Evolutionary conservation across 2,888 invertebrate species (phyloP), one percentile per base, ranked within the genome.

Genomic region (Xestia sexstrigata): DNA sequence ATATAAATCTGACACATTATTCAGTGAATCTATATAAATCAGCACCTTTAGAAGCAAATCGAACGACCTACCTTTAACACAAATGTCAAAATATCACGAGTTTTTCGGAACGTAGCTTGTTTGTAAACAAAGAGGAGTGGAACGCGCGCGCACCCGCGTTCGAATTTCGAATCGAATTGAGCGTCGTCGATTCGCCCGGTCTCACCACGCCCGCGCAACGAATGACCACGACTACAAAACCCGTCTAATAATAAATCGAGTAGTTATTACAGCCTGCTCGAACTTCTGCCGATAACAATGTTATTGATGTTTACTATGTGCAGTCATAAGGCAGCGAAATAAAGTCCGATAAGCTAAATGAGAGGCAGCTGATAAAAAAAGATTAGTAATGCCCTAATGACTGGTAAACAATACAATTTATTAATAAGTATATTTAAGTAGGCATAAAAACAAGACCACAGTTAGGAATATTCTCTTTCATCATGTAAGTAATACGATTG

Each of bases 71-170:
- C 88, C 88, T 78, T 74, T 4, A 55, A 67, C 9, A 45, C 26
- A 71, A 65, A 67, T 74, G 52, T 66, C 65, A 72, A 70, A 76
- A 76, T 60, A 74, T 65, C 77, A 77, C 73, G 67, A 72, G 39
- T 45, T 55, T 81, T 71, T 69, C 58, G 13, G 49, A 68, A 74
- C n/a, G 79, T 35, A 74, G 73, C 55, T 45, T 72, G 70, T 92
- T 92, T 90, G 91, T 92, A 92, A 92, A 92, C 92, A 92, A 91
- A 86, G 74, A 49, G 52, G 67, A 76, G 76, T 81, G 55, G 77
- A 72, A 74, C 76, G 85, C 85, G 87, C 88, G 81, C 84, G 87
- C 87, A 88, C 88, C 79, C 47, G 71, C 70, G 76, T 74, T 82
- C 70, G 63, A 7, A 68, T 78, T 65, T 75, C 49, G 78, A 82